Evolutionary conservation across 2,888 invertebrate genomes (phyloP).

Genomic region (Tiliacea aurago): DNA sequence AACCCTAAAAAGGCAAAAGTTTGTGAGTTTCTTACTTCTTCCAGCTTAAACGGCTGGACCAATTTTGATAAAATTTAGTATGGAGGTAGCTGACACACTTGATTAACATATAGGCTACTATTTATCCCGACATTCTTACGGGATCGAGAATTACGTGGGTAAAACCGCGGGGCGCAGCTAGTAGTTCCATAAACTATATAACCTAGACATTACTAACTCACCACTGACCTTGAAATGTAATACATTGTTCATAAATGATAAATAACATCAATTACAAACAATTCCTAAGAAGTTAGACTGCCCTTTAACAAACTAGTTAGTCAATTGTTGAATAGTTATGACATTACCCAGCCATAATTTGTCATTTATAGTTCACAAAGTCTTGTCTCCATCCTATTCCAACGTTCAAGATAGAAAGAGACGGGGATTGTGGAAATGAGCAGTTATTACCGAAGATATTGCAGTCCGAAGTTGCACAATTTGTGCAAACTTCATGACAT

Average conservation of each 20-base stretch:
- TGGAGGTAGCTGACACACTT: no score
- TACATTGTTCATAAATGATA: conserved; percentile 38
- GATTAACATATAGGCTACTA: no score
- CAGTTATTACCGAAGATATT: conserved; percentile 51
- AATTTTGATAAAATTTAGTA: no score
- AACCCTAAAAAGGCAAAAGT: no score
- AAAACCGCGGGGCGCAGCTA: no score
- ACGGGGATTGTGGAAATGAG: conserved; percentile 18
- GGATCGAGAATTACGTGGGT: no score
- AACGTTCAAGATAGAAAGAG: conserved; percentile 21
- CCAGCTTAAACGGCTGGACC: no score
- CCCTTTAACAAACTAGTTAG: conserved; percentile 54
- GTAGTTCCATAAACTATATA: no score
- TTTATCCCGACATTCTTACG: no score
- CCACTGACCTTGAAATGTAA: conserved; percentile 38
- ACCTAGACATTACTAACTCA: background rate
- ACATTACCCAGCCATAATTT: conserved; percentile 54
- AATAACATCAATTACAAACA: conserved; percentile 56
- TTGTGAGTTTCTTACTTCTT: no score
- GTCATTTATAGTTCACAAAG: conserved; percentile 52
- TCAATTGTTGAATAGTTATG: conserved; percentile 55
- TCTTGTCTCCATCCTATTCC: conserved; percentile 17
- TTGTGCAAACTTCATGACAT: conserved; percentile 53
- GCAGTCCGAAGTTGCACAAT: conserved; percentile 55
- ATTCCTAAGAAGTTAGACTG: conserved; percentile 41